Conservation (phyloP, 2,113 vertebrate genomes). For the Lichenostomus cassidix region DNA sequence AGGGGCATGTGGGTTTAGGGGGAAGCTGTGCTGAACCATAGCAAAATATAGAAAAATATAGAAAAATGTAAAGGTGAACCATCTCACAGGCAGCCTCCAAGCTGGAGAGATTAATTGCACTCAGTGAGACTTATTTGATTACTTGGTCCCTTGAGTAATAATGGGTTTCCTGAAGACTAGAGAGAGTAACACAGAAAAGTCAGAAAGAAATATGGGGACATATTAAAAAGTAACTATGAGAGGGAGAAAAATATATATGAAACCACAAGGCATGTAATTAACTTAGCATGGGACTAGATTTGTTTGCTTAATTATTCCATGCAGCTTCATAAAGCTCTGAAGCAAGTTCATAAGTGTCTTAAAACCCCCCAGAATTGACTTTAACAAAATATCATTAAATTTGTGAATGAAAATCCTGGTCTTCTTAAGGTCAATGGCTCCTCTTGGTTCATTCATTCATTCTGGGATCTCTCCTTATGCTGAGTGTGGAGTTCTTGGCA, state of each 20-base stretch:
- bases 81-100: not conserved
- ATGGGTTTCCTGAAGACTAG: conserved; percentile 51
- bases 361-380: not conserved
- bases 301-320: conserved; percentile 60
- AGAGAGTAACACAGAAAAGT: conserved; percentile 44
- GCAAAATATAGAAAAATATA: not conserved
- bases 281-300: conserved; percentile 49
- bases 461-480: not conserved
- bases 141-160: conserved; percentile 50
- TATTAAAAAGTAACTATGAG: conserved; percentile 54
- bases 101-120: conserved; percentile 41
- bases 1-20: not conserved
- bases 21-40: not conserved
- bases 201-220: conserved; percentile 53
- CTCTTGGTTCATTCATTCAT: conserved; percentile 44
- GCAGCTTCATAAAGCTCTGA: conserved; percentile 36
- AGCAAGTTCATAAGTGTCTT: conserved; percentile 26
- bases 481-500: not conserved
- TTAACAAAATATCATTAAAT: conserved; percentile 31
- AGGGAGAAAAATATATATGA: conserved; percentile 27
- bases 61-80: conserved; percentile 1
- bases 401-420: conserved; percentile 38
- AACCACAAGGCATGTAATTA: conserved; percentile 59
- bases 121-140: conserved; percentile 24
- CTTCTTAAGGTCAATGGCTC: conserved; percentile 4